A percentile compares a stretch with the other conserved stretches of the same genome.
These are phyloP conservation scores for Idaea aversata DNA, from an alignment of 2,888 invertebrate species.

Conservation along the genomic window DNA sequence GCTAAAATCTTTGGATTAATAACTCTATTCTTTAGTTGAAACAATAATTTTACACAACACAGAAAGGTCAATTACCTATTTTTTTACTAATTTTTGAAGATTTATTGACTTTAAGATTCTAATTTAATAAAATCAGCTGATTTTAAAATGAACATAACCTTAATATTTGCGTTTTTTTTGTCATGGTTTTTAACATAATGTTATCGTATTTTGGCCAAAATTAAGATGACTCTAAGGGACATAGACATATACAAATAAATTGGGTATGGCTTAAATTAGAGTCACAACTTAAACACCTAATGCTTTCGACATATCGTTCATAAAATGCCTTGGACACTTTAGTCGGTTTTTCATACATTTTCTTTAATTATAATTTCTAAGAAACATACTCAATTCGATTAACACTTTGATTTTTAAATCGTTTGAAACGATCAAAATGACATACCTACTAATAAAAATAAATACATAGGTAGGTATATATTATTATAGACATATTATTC, in stretches of 20 bases:
- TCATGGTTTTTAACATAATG: background rate
- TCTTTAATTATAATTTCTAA: too few relatives aligned
- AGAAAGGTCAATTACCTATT: too few relatives aligned
- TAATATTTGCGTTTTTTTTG: too few relatives aligned
- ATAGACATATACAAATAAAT: conserved; percentile 17
- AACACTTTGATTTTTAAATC: conserved; percentile 36
- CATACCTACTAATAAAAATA: too few relatives aligned
- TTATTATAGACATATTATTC: background rate
- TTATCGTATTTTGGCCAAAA: conserved; percentile 35
- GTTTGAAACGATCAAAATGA: conserved; percentile 48
- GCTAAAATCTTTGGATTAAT: background rate
- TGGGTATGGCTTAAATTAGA: conserved; percentile 6
- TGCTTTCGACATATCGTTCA: conserved; percentile 5
- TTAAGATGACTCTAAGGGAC: conserved; percentile 38
- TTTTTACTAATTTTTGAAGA: too few relatives aligned
- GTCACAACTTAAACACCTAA: background rate
- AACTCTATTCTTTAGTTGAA: background rate
- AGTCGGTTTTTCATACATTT: too few relatives aligned
- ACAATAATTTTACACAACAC: too few relatives aligned
- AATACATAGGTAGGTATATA: background rate
- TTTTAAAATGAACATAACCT: too few relatives aligned
- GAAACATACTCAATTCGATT: conserved; percentile 10
- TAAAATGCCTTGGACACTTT: background rate
- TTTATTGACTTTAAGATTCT: too few relatives aligned
- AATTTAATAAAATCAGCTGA: too few relatives aligned